These are phyloP conservation scores for Laticauda colubrina DNA, from an alignment of 2,113 vertebrate species.

Conservation along the genomic window DNA sequence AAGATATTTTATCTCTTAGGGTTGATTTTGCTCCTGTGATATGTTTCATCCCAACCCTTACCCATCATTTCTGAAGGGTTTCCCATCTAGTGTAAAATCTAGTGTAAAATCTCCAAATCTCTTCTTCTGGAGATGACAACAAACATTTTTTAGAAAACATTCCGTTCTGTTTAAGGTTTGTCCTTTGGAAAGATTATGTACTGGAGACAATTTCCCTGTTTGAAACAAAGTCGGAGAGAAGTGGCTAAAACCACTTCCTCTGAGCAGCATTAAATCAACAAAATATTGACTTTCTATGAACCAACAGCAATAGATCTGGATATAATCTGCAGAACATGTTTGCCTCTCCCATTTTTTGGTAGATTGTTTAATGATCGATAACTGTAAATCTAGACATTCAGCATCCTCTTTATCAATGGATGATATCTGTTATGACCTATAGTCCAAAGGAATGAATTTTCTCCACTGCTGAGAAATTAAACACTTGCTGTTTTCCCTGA, in stretches of 20 bases:
- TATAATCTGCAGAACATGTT: not conserved
- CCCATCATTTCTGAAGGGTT: not conserved
- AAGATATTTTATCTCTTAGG: not conserved
- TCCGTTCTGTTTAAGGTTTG: not conserved
- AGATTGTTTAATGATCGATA: not conserved
- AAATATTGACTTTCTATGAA: not conserved
- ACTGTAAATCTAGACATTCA: not conserved
- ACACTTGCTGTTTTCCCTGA: not conserved
- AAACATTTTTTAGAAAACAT: not conserved
- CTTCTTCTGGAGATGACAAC: not conserved
- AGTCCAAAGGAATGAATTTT: constrained; percentile 1
- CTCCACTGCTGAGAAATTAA: constrained; percentile 1
- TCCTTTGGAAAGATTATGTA: not conserved
- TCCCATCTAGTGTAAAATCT: not conserved
- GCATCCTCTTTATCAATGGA: not conserved
- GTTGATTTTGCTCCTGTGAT: constrained; percentile 9
- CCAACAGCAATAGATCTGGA: not conserved
- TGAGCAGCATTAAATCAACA: not conserved
- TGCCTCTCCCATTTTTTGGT: not conserved
- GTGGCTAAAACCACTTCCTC: not conserved
- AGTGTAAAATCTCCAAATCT: too few species aligned
- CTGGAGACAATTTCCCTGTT: not conserved
- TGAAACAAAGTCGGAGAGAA: not conserved
- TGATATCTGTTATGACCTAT: not conserved
- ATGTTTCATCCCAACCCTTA: not conserved